phyloP scores from a whole-genome alignment of 2,113 vertebrate genomes.

The Oceanodroma tethys region DNA sequence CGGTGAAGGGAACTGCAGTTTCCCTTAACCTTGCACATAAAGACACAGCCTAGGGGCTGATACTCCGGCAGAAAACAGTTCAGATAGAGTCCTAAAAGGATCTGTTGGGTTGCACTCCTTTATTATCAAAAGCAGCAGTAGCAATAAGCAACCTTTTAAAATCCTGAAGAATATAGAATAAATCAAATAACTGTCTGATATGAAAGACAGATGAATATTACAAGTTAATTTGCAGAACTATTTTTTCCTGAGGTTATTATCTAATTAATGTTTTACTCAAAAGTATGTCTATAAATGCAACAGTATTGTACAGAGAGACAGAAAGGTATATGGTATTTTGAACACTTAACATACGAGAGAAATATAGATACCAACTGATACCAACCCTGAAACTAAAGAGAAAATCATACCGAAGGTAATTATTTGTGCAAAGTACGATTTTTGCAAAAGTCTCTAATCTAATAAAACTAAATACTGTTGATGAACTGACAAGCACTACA shows the following conservation, averaged over 20 bases:
- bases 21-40: neutral
- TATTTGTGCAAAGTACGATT: neutral
- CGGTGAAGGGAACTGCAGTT: neutral
- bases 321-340: neutral
- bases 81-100: neutral
- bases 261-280: neutral
- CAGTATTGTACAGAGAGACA: neutral
- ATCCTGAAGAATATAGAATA: neutral
- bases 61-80: neutral
- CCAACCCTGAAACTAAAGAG: neutral
- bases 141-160: neutral
- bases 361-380: neutral
- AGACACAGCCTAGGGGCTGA: neutral
- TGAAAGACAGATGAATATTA: neutral
- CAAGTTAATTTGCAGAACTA: neutral
- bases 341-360: neutral
- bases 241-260: neutral
- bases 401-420: neutral
- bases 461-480: slow-evolving; percentile 14
- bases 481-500: neutral
- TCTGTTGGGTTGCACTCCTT: neutral
- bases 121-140: neutral
- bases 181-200: neutral
- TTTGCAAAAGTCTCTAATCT: neutral
- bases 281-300: neutral